Base-by-base conservation (phyloP, 2,113 vertebrate genomes). In the Amphiprion percula region DNA sequence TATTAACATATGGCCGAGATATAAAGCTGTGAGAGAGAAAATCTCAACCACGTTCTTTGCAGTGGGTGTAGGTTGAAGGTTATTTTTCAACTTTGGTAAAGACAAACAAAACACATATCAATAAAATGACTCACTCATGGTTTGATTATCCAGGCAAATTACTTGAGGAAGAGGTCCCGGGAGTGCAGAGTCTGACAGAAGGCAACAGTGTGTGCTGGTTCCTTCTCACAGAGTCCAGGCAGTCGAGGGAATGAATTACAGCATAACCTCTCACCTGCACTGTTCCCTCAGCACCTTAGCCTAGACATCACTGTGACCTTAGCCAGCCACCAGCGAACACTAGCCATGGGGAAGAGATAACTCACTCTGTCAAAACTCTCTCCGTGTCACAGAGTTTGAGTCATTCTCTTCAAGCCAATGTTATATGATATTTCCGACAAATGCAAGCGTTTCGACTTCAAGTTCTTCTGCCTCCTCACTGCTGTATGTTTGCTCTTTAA, bases 301-400 rank as follows among this genome's bases (percentile, higher is more conserved):
- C 50, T n/a, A 79, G 80, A 78, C 80, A 54, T 71, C 53, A 61
- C 12, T 77, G 52, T 86, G 84, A 90, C 90, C 83, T 81, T 68
- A 74, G 59, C 49, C 74, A 66, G 74, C 71, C 67, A 55, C 55
- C 49, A 23, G 46, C 37, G 71, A 83, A 78, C 55, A 86, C 73
- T 54, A 68, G 77, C 85, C 80, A 85, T 14, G 41, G 71, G 75
- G 54, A 87, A 66, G 56, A 70, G 68, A 82, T 82, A 88, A 85
- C 85, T 87, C 77, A 79, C 41, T 50, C 61, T 78, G 55, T 77
- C 80, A 86, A 80, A 85, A 83, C 54, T 82, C 30, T 10, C 33
- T 37, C 33, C 76, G 62, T 74, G 55, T 82, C 76, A 77, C 37
- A 47, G 14, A 68, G 60, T 72, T 69, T 87, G 81, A 90, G 54